These are phyloP conservation scores for Amazona vittata DNA, from an alignment of 2,113 vertebrate genomes.

Conservation along the genomic window DNA sequence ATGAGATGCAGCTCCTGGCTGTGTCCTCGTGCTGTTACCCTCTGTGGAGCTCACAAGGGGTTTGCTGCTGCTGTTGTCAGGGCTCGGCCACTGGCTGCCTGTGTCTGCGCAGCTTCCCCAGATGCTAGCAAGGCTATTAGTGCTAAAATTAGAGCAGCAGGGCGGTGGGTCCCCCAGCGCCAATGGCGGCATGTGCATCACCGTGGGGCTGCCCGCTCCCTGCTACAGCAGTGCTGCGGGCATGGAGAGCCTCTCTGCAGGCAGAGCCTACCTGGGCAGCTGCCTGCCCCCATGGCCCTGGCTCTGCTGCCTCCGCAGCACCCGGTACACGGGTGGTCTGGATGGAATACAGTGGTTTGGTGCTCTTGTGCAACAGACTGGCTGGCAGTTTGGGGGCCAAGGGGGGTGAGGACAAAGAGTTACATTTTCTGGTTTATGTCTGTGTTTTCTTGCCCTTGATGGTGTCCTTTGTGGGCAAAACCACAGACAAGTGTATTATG, in stretches of 20 bases:
- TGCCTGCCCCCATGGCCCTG: fast-evolving
- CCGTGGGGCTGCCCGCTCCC: neutral
- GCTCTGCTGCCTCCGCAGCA: neutral
- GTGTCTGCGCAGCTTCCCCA: neutral
- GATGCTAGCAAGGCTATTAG: neutral
- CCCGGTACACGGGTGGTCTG: fast-evolving
- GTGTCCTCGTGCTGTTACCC: neutral
- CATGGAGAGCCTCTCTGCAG: neutral
- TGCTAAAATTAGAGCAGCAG: neutral
- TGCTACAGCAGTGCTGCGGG: fast-evolving
- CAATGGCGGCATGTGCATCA: fast-evolving
- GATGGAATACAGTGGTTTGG: fast-evolving
- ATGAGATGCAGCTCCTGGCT: neutral
- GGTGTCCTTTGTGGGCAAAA: neutral
- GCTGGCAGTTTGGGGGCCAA: fast-evolving
- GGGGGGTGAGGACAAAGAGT: neutral
- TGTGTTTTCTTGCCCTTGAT: neutral
- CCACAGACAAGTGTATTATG: neutral
- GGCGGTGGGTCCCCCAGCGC: neutral
- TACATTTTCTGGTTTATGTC: neutral
- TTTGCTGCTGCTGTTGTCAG: neutral
- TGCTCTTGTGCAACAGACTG: neutral
- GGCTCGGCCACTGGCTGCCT: conserved; percentile 27
- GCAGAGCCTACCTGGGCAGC: neutral
- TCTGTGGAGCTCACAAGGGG: neutral